Conservation (phyloP, 92 coral and sea anemone genomes). For the Bergia puertoricense region DNA sequence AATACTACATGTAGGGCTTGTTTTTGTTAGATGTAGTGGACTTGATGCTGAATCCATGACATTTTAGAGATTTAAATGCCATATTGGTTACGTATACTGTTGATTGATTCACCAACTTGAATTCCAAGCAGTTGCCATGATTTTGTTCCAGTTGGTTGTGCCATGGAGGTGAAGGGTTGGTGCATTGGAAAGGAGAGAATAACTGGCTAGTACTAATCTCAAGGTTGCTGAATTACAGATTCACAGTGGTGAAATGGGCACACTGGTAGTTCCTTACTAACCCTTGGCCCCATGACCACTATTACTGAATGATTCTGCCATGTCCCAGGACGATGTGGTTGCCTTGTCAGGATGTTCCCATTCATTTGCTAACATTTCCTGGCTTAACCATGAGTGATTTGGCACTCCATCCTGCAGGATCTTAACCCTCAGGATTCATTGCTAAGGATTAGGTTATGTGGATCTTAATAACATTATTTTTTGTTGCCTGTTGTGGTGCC, state of each 20-base stretch:
- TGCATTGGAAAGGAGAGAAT: conserved; percentile 67
- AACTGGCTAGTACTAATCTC: conserved; percentile 71
- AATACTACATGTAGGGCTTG: conserved; percentile 52
- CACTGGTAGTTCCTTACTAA: conserved; percentile 40
- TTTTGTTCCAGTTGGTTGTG: conserved; percentile 60
- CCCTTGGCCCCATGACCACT: conserved; percentile 50
- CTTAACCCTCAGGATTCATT: conserved; percentile 33
- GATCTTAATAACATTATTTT: no score
- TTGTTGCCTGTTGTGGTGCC: background rate
- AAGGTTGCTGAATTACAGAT: conserved; percentile 42
- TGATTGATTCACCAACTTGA: conserved; percentile 42
- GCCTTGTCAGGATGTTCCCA: conserved; percentile 39
- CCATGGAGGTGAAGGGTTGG: conserved; percentile 58
- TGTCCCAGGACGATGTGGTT: conserved; percentile 8
- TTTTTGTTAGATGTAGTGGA: conserved; percentile 64
- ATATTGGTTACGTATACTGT: conserved; percentile 48
- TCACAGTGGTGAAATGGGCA: conserved; percentile 18
- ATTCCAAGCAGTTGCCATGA: conserved; percentile 44
- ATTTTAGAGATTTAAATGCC: conserved; percentile 46
- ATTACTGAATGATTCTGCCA: conserved; percentile 34
- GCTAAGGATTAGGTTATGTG: background rate
- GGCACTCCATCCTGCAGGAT: conserved; percentile 46
- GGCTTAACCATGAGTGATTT: conserved; percentile 51
- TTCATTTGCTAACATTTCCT: conserved; percentile 42
- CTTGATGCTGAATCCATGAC: conserved; percentile 53